Base-by-base conservation (phyloP, 2,113 vertebrate species). In the Bubo scandiacus region DNA sequence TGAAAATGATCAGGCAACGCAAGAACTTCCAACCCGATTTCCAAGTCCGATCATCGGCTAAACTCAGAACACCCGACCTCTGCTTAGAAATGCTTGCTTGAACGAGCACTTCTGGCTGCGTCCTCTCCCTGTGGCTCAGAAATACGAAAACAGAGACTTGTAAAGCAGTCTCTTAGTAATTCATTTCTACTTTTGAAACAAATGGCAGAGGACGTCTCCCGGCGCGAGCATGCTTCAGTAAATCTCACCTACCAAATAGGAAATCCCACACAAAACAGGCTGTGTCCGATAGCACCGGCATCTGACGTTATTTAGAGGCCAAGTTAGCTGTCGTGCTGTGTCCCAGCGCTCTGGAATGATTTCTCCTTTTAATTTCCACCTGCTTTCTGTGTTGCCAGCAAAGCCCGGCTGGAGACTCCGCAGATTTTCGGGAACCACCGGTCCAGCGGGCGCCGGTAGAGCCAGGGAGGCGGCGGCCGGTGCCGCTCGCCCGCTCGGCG, bases 251-350 rank as follows among this genome's bases (percentile, higher is more conserved):
- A 12, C 34, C 34, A 2, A 15, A 15, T 0, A 10, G 57, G 7
- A 52, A 52, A 61, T 27, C 32, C 32, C 67, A 2, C 23, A 13
- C 27, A 12, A 17, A 57, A 11, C 78, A 4, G 29, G 26, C 58
- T 15, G 59, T 1, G 18, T 26, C 27, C 26, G 4, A 6, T 7
- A 16, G 40, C 73, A 52, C 6, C 18, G 4, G 8, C 47, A 5
- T 6, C 63, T 27, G 63, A 4, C 40, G 9, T 0, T 3, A 10
- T 20, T 32, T 2, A 3, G 15, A 34, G 16, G 25, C 73, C 65
- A 32, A 25, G 5, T 12, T 16, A 51, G 26, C 6, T 0, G 8
- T 21, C 43, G 29, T 6, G 3, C 29, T 2, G 17, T 0, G n/a
- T 12, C 58, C 81, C 7, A 10, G 21, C 8, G 10, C 25, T 43